phyloP scores from a whole-genome alignment of 2,797 vertebrate species.

The Buphagus erythrorhynchus region DNA sequence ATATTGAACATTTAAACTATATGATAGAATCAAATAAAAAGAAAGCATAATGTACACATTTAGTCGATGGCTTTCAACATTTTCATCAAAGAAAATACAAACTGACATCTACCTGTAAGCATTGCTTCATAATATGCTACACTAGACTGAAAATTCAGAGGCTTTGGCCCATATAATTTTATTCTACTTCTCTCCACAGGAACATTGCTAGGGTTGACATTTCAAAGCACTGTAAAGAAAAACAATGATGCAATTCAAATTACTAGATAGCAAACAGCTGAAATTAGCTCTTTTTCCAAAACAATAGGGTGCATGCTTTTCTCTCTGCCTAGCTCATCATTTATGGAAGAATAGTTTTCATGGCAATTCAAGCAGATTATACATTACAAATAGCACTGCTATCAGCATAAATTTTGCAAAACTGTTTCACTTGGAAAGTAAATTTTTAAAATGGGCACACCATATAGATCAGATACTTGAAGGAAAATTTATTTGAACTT shows the following conservation, averaged over 20 bases:
- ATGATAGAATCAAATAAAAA: background rate
- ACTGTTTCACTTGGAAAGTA: background rate
- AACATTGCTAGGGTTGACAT: background rate
- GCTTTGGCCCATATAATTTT: background rate
- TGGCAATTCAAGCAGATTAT: background rate
- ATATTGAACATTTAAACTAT: background rate
- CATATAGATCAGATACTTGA: background rate
- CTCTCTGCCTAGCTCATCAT: background rate
- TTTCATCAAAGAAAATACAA: background rate
- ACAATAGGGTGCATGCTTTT: background rate
- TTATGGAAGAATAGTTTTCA: background rate
- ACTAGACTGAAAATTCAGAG: background rate
- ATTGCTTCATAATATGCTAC: background rate
- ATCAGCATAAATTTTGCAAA: background rate
- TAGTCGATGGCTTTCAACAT: background rate
- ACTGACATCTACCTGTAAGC: background rate
- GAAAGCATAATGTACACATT: background rate
- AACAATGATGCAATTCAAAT: background rate
- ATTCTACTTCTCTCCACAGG: background rate
- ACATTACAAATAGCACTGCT: background rate
- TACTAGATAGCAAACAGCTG: background rate
- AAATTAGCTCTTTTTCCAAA: background rate
- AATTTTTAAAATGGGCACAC: background rate
- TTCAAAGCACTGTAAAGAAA: constrained; percentile 9
- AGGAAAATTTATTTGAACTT: background rate